These are phyloP conservation scores for Paradisaea rubra DNA, from an alignment of 2,113 vertebrate genomes.

Conservation along the genomic window DNA sequence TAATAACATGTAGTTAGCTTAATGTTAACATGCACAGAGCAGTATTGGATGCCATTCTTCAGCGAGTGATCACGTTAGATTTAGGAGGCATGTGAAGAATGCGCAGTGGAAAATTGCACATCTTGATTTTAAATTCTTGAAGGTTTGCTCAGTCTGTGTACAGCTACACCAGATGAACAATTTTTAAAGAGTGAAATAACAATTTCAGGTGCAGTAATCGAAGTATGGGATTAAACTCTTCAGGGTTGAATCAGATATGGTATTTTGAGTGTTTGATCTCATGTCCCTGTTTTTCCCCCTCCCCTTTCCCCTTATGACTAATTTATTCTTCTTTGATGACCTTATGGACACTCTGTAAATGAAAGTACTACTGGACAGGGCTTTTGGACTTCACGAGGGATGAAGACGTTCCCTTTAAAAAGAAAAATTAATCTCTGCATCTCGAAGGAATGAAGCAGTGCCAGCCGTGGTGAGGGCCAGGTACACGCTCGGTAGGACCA, in stretches of 20 bases:
- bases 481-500: background rate
- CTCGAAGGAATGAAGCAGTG: background rate
- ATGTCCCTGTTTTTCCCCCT: background rate
- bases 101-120: conserved; percentile 30
- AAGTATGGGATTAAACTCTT: background rate
- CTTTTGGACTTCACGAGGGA: background rate
- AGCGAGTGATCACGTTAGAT: conserved; percentile 35
- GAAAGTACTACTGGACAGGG: background rate
- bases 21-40: background rate
- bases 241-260: background rate
- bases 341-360: background rate
- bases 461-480: background rate
- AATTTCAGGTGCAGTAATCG: background rate
- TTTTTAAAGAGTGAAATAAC: background rate
- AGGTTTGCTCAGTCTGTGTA: background rate
- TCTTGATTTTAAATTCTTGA: conserved; percentile 29
- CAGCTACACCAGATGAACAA: background rate
- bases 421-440: background rate
- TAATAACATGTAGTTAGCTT: conserved; percentile 27
- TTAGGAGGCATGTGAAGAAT: conserved; percentile 58
- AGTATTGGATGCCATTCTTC: conserved; percentile 35
- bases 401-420: background rate
- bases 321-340: background rate
- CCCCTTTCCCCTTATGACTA: background rate
- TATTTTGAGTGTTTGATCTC: background rate